phyloP scores from a whole-genome alignment of 2,113 vertebrate species.

The Pterocles gutturalis region DNA sequence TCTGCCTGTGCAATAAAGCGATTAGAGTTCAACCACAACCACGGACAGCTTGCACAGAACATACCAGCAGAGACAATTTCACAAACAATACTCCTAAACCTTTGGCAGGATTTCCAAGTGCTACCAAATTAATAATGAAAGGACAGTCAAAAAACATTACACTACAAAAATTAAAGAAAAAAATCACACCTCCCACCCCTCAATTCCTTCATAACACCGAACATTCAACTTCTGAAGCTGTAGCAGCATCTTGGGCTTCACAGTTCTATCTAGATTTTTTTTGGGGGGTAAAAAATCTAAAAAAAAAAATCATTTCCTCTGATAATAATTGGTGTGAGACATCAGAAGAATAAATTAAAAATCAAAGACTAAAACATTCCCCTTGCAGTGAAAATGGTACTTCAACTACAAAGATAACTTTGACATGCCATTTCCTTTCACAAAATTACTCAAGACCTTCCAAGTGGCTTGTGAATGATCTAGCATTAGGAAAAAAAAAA shows the following conservation, averaged over 20 bases:
- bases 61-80: not conserved
- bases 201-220: not conserved
- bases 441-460: not conserved
- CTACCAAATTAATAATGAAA: not conserved
- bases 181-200: not conserved
- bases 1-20: not conserved
- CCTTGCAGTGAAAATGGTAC: not conserved
- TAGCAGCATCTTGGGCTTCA: not conserved
- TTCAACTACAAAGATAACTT: not conserved
- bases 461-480: not conserved
- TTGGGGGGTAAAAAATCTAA: fast-evolving
- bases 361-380: not conserved
- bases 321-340: fast-evolving
- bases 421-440: not conserved
- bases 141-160: not conserved
- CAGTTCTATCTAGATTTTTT: not conserved
- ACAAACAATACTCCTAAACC: not conserved
- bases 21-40: not conserved
- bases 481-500: not conserved
- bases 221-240: not conserved
- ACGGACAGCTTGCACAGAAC: not conserved
- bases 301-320: not conserved
- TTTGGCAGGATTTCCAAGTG: not conserved
- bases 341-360: not conserved
- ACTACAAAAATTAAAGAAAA: not conserved